Conservation (phyloP, 2,113 vertebrate species). For the Nothobranchius furzeri region DNA sequence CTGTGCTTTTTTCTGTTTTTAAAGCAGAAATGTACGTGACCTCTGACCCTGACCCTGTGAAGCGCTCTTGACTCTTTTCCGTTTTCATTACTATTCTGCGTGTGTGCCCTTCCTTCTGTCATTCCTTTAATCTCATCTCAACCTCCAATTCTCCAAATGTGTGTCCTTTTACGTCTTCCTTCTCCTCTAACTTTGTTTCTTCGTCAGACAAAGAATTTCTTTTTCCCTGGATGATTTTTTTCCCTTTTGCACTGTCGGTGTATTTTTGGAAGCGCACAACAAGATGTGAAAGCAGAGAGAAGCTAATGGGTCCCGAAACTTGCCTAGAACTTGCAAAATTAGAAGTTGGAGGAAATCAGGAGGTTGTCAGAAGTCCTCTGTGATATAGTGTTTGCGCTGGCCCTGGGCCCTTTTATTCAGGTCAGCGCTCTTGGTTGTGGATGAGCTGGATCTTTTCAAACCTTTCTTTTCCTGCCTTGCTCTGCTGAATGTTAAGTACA, state of each 20-base stretch:
- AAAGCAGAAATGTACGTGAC: background rate
- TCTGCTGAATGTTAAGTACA: constrained; percentile 49
- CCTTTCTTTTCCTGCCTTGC: constrained; percentile 23
- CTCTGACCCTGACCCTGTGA: background rate
- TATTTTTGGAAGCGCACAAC: constrained; percentile 33
- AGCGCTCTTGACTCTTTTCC: background rate
- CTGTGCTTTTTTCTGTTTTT: background rate
- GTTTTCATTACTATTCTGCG: constrained; percentile 29
- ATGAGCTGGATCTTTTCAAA: constrained; percentile 56
- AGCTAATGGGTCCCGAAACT: constrained; percentile 33
- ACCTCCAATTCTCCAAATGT: constrained; percentile 15
- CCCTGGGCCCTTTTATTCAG: constrained; percentile 56
- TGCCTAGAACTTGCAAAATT: constrained; percentile 31
- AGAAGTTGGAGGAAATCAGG: constrained; percentile 34
- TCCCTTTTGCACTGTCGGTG: constrained; percentile 21
- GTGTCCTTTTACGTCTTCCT: constrained; percentile 12
- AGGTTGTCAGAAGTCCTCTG: constrained; percentile 45
- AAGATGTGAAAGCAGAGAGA: constrained; percentile 5
- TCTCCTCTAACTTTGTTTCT: constrained; percentile 7
- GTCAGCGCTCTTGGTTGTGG: constrained; percentile 58
- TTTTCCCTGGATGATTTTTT: constrained; percentile 21
- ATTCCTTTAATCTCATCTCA: constrained; percentile 24
- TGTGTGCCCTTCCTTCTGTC: constrained; percentile 30
- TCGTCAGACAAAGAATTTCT: constrained; percentile 10
- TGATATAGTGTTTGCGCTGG: constrained; percentile 48